phyloP scores from a whole-genome alignment of 1,140 invertebrate genomes.

The Neodiprion virginianus region DNA sequence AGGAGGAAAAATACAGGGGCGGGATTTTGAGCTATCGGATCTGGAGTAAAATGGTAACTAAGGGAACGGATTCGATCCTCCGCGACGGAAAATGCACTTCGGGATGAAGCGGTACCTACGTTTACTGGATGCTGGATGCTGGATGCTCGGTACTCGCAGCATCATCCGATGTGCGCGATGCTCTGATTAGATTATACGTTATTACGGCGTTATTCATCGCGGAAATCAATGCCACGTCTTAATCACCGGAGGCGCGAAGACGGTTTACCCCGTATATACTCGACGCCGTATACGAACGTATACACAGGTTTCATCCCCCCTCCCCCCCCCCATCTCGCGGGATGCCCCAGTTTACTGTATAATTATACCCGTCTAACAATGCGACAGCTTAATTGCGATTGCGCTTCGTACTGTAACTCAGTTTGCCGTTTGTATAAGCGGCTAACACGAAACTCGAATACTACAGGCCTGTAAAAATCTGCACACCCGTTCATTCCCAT shows the following conservation, averaged over 20 bases:
- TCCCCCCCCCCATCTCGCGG: background rate
- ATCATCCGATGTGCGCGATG: too few species aligned
- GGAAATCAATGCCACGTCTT: constrained; percentile 5
- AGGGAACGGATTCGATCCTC: too few species aligned
- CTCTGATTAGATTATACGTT: background rate
- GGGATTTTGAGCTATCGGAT: too few species aligned
- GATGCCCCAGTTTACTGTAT: constrained; percentile 2
- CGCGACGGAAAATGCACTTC: too few species aligned
- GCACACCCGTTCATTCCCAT: background rate
- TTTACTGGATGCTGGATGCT: too few species aligned
- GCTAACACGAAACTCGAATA: background rate
- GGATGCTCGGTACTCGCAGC: too few species aligned
- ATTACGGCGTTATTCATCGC: background rate
- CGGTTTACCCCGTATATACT: background rate
- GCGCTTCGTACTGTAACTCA: constrained; percentile 30
- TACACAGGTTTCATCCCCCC: background rate
- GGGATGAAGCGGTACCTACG: too few species aligned
- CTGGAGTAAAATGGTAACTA: too few species aligned
- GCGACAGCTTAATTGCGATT: constrained; percentile 39
- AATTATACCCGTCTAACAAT: constrained; percentile 15
- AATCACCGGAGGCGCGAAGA: background rate
- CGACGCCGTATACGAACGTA: background rate
- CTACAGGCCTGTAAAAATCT: background rate
- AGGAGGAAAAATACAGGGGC: too few species aligned
- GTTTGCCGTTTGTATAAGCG: constrained; percentile 31